Percentiles rank a stretch among this genome's conserved stretches.
phyloP scores from a whole-genome alignment of 2,888 invertebrate genomes.

The Andricus quercusramuli region DNA sequence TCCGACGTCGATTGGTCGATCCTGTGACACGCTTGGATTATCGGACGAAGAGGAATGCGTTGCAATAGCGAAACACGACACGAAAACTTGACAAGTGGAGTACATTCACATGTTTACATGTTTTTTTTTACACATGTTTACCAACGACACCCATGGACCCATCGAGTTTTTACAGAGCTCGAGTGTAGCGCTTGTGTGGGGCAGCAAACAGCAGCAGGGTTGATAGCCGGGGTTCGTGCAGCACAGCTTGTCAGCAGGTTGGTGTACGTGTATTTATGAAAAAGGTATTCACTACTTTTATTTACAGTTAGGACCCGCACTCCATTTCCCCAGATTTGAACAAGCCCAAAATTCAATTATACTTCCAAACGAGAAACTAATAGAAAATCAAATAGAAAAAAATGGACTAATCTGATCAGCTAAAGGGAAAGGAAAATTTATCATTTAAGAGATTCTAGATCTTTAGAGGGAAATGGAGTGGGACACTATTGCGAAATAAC shows the following conservation, averaged over 20 bases:
- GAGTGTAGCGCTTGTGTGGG: constrained; percentile 75
- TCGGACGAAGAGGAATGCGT: background rate
- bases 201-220: constrained; percentile 78
- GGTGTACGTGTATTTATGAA: constrained; percentile 76
- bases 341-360: background rate
- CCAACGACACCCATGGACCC: constrained; percentile 63
- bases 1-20: constrained; percentile 24
- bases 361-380: background rate
- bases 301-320: constrained; percentile 64
- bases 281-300: constrained; percentile 69
- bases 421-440: background rate
- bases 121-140: constrained; percentile 44
- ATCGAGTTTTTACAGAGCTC: constrained; percentile 53
- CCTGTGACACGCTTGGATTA: constrained; percentile 29
- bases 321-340: constrained; percentile 61
- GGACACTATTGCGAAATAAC: constrained; percentile 46
- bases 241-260: constrained; percentile 79
- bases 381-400: background rate
- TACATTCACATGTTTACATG: constrained; percentile 34
- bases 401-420: background rate
- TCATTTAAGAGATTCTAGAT: background rate
- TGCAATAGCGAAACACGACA: constrained; percentile 21
- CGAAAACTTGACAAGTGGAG: constrained; percentile 28
- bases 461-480: background rate
- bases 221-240: constrained; percentile 78